Evolutionary conservation across 1,140 invertebrate genomes (phyloP).

Genomic region (Drosophila bifasciata): DNA sequence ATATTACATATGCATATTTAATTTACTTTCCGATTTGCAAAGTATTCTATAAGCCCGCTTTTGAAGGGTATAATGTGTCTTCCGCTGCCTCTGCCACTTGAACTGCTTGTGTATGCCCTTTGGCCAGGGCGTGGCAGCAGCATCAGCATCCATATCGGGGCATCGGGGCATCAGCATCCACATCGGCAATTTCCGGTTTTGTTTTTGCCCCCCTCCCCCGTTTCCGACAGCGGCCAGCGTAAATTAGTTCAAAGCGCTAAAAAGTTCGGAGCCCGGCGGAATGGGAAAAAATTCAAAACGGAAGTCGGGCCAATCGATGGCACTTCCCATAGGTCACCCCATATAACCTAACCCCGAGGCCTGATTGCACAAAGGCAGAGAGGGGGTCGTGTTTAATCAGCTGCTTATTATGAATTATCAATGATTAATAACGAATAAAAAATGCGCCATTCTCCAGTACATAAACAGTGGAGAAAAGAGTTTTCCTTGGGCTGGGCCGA

Average conservation of each 20-base stretch:
- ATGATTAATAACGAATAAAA: conserved; percentile 74
- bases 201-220: conserved; percentile 70
- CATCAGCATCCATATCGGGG: conserved; percentile 39
- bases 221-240: conserved; percentile 69
- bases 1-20: no score
- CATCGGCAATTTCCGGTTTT: conserved; percentile 72
- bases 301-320: conserved; percentile 45
- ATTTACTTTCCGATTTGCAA: no score
- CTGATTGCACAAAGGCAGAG: conserved; percentile 29
- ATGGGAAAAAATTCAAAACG: conserved; percentile 33
- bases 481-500: conserved; percentile 19
- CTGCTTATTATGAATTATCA: conserved; percentile 73
- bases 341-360: not conserved
- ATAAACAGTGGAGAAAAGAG: conserved; percentile 38
- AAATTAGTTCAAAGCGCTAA: conserved; percentile 75
- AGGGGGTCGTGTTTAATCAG: conserved; percentile 47
- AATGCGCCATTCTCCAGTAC: conserved; percentile 33
- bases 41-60: no score
- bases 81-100: conserved; percentile 7
- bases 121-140: conserved; percentile 55
- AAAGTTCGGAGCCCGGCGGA: conserved; percentile 31
- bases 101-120: conserved; percentile 46
- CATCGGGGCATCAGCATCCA: conserved; percentile 35
- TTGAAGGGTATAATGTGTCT: conserved; percentile 17
- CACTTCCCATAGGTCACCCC: conserved; percentile 24